Conservation (phyloP, 2,113 vertebrate species). For the Cephalopterus ornatus region DNA sequence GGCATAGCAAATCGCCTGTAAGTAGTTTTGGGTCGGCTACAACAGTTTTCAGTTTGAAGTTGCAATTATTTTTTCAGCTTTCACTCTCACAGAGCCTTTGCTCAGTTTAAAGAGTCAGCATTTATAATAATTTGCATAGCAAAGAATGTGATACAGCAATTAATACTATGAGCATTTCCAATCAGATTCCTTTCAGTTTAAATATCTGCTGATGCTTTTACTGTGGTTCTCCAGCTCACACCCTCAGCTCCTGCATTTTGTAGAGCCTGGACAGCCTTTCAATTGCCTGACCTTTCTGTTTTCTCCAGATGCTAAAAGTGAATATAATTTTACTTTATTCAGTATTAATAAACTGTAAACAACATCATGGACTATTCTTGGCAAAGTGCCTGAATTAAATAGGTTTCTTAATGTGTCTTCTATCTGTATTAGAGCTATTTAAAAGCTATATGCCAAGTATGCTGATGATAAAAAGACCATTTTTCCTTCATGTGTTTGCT, state of each 20-base stretch:
- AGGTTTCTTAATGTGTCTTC: conserved; percentile 53
- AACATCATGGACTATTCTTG: conserved; percentile 45
- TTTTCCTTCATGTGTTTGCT: conserved; percentile 26
- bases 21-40: conserved; percentile 33
- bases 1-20: not conserved
- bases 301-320: conserved; percentile 62
- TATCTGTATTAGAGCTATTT: conserved; percentile 42
- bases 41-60: conserved; percentile 2
- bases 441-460: conserved; percentile 40
- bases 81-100: not conserved
- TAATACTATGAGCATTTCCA: not conserved
- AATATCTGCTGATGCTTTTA: not conserved
- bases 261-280: conserved; percentile 2
- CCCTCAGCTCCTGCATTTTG: not conserved
- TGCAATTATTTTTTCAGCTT: conserved; percentile 21
- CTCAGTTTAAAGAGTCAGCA: not conserved
- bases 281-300: conserved; percentile 60
- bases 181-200: not conserved
- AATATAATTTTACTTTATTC: conserved; percentile 65
- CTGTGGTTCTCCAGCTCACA: not conserved
- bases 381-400: conserved; percentile 63
- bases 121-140: conserved; percentile 6
- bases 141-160: not conserved
- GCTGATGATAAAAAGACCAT: conserved; percentile 24
- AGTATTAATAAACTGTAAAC: conserved; percentile 69